Conservation (phyloP, 2,888 invertebrate species). For the Melanchra persicariae region DNA sequence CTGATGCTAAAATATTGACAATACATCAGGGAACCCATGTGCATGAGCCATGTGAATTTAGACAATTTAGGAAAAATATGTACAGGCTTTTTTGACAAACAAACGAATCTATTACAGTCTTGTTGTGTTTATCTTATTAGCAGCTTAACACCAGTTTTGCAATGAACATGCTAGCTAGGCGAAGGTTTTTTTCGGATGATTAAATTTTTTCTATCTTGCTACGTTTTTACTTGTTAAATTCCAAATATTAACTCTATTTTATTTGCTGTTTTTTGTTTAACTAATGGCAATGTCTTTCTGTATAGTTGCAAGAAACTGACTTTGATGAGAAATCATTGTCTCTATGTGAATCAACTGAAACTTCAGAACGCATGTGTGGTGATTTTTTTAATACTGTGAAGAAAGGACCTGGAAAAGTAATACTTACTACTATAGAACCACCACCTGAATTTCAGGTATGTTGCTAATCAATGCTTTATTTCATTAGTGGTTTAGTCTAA, state of each 20-base stretch:
- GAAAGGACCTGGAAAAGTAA: slow-evolving; percentile 93
- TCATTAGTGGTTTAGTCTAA: no score
- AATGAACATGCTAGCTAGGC: not conserved
- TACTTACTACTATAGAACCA: slow-evolving; percentile 93
- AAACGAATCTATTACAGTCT: not conserved
- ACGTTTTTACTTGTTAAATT: not conserved
- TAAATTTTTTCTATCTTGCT: not conserved
- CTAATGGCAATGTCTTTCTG: slow-evolving; percentile 10
- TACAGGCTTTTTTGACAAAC: no score
- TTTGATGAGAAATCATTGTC: slow-evolving; percentile 94
- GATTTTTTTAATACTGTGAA: slow-evolving; percentile 96
- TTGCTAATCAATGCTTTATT: not conserved
- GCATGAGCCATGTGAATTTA: not conserved
- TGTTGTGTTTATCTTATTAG: not conserved
- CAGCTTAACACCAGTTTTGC: not conserved
- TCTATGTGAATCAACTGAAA: slow-evolving; percentile 94
- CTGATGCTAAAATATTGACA: not conserved
- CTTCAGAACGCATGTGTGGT: slow-evolving; percentile 94
- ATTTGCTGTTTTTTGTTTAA: not conserved
- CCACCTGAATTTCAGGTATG: slow-evolving; percentile 95
- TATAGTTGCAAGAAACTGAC: slow-evolving; percentile 95
- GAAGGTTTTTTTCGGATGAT: slow-evolving; percentile 7
- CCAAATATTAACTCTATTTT: not conserved
- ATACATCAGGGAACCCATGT: not conserved
- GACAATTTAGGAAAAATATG: not conserved